phyloP scores from a whole-genome alignment of 2,888 invertebrate genomes.

The Lithosia quadra region DNA sequence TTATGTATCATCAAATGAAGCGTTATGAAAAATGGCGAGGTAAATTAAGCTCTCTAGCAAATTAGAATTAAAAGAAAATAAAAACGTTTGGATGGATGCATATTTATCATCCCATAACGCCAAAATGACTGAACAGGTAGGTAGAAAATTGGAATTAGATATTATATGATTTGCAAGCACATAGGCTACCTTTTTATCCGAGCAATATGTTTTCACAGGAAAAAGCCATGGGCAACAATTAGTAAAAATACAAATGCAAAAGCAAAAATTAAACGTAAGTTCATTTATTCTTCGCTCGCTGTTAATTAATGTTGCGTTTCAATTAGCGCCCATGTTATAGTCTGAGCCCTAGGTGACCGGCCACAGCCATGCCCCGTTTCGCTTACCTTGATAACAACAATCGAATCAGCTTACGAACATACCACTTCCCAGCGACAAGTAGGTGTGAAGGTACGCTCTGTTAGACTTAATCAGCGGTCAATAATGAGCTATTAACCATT shows the following conservation, averaged over 20 bases:
- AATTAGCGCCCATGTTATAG: constrained; percentile 2
- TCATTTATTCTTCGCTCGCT: not conserved
- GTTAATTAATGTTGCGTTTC: constrained; percentile 4
- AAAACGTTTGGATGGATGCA: too few species aligned
- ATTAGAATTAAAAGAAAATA: too few species aligned
- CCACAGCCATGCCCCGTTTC: constrained; percentile 10
- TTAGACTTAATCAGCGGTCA: constrained; percentile 18
- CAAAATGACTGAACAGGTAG: not conserved
- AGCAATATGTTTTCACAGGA: not conserved
- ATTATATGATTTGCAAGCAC: not conserved
- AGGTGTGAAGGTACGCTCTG: constrained; percentile 10
- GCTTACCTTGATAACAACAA: constrained; percentile 3
- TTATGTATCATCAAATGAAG: too few species aligned
- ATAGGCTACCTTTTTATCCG: not conserved
- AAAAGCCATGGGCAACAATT: not conserved
- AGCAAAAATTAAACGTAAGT: not conserved
- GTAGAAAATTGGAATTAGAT: not conserved
- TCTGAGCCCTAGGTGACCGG: not conserved
- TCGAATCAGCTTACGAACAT: constrained; percentile 3
- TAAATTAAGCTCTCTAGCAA: too few species aligned
- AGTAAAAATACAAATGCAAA: not conserved
- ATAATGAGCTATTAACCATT: constrained; percentile 18
- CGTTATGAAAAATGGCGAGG: too few species aligned
- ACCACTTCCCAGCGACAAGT: constrained; percentile 8
- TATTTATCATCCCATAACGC: too few species aligned